These are phyloP conservation scores for Eretmochelys imbricata DNA, from an alignment of 2,113 vertebrate species.

Conservation along the genomic window DNA sequence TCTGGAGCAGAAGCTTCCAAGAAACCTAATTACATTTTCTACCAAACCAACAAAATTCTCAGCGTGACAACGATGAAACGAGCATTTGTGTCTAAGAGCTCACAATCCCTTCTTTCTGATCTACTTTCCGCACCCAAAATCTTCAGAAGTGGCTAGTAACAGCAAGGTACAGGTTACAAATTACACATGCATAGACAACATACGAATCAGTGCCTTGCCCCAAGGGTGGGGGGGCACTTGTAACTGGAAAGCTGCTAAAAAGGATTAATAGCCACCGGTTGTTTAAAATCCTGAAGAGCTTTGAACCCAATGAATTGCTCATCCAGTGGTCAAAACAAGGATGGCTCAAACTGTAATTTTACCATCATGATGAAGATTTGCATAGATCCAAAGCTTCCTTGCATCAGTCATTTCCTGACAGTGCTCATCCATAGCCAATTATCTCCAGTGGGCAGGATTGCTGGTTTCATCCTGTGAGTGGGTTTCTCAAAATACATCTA, in stretches of 20 bases:
- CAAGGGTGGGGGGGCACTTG: neutral
- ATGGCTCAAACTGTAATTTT: neutral
- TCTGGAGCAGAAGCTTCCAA: too few species aligned
- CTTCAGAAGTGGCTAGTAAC: too few species aligned
- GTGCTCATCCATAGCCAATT: neutral
- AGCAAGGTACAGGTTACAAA: neutral
- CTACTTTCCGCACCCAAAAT: too few species aligned
- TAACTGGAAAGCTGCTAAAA: neutral
- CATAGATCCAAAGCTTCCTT: neutral
- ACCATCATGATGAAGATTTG: neutral
- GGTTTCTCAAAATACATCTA: neutral
- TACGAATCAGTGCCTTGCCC: neutral
- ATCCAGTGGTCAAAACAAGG: neutral
- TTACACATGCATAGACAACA: neutral
- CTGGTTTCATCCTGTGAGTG: neutral
- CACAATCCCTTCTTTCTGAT: too few species aligned
- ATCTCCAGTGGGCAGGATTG: neutral
- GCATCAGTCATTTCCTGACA: neutral
- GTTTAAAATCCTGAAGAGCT: neutral
- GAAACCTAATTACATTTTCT: too few species aligned
- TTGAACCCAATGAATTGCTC: neutral
- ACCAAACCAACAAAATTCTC: too few species aligned
- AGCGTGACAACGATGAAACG: too few species aligned
- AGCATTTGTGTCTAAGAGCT: too few species aligned
- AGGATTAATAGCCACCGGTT: neutral